Percentiles rank a stretch among this genome's conserved stretches.
phyloP scores from a whole-genome alignment of 2,113 vertebrate species.

The Heterocephalus glaber region DNA sequence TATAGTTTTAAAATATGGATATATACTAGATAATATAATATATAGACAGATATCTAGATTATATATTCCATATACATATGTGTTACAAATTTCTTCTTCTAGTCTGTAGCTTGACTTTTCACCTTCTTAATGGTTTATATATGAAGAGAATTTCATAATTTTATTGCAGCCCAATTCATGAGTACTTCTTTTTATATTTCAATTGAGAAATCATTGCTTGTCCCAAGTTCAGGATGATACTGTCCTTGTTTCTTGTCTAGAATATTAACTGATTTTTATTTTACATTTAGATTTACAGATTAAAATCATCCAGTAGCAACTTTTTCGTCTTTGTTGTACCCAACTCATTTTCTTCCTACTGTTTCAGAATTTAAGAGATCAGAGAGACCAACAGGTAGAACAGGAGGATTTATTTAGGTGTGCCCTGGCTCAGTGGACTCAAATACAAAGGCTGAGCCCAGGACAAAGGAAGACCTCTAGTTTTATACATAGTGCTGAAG shows the following conservation, averaged over 20 bases:
- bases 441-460: too few species aligned
- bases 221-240: background rate
- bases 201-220: background rate
- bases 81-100: background rate
- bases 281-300: background rate
- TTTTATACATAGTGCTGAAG: too few species aligned
- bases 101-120: background rate
- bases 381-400: too few species aligned
- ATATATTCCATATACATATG: background rate
- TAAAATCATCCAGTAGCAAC: background rate
- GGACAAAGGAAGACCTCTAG: too few species aligned
- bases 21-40: background rate
- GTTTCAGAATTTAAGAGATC: too few species aligned
- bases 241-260: background rate
- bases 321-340: background rate
- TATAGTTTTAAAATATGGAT: background rate
- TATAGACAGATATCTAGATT: too few species aligned
- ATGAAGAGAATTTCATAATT: background rate
- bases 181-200: background rate
- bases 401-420: too few species aligned
- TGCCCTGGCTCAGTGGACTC: too few species aligned
- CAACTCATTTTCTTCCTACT: background rate
- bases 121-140: background rate
- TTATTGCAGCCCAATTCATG: background rate
- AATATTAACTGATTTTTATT: background rate